phyloP scores from a whole-genome alignment of 2,888 invertebrate genomes.

The Scaptomyza cyrtandrae region DNA sequence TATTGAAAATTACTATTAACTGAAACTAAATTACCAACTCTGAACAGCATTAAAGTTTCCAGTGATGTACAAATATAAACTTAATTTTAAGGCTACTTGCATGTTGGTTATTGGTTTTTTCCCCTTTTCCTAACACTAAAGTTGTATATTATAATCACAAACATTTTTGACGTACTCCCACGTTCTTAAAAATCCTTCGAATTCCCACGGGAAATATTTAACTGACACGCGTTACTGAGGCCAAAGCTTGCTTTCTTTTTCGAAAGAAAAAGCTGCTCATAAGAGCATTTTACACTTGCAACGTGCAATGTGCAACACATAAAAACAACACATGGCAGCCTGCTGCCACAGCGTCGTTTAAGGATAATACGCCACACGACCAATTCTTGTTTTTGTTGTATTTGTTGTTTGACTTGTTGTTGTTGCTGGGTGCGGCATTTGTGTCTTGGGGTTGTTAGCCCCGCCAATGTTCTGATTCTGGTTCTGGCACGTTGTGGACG shows the following conservation, averaged over 20 bases:
- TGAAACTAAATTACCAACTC: too few species aligned
- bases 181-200: constrained; percentile 34
- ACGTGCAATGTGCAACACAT: constrained; percentile 29
- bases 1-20: background rate
- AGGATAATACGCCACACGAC: constrained; percentile 75
- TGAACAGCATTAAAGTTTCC: background rate
- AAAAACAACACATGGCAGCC: constrained; percentile 51
- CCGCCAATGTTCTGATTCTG: constrained; percentile 5
- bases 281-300: constrained; percentile 64
- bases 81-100: background rate
- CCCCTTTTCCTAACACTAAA: constrained; percentile 1
- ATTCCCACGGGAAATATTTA: constrained; percentile 74
- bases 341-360: constrained; percentile 69
- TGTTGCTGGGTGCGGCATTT: background rate
- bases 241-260: constrained; percentile 33
- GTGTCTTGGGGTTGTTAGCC: constrained; percentile 52
- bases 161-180: constrained; percentile 68
- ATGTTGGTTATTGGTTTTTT: constrained; percentile 2
- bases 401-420: background rate
- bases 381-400: background rate
- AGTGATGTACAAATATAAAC: background rate
- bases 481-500: constrained; percentile 22
- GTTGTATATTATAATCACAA: background rate
- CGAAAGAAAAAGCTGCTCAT: constrained; percentile 54
- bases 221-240: constrained; percentile 40